Conservation (phyloP, 2,113 vertebrate genomes). For the Galeopterus variegatus region DNA sequence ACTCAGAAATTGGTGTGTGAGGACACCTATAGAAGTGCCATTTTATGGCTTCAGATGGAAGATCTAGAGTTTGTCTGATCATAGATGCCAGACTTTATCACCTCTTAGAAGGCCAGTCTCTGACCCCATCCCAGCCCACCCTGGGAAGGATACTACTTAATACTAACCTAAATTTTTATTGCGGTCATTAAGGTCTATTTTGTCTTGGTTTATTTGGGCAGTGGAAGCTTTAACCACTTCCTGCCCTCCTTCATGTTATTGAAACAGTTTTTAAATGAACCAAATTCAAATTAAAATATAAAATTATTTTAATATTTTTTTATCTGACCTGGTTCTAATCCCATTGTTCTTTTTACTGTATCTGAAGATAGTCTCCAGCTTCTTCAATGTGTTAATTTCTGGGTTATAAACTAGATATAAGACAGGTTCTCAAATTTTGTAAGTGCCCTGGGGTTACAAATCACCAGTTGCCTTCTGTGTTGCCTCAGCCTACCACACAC, state of each 20-base stretch:
- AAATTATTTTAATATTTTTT: background rate
- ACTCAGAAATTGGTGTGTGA: background rate
- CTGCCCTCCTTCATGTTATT: background rate
- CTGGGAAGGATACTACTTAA: background rate
- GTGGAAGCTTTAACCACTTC: background rate
- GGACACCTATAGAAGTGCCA: background rate
- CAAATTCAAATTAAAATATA: background rate
- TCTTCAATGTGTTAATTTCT: background rate
- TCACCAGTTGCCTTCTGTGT: background rate
- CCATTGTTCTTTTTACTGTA: background rate
- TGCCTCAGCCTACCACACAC: background rate
- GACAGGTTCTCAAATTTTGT: background rate
- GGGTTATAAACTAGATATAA: background rate
- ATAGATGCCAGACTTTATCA: background rate
- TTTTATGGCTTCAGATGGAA: background rate
- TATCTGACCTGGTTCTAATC: background rate
- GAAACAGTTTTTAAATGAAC: slow-evolving; percentile 9
- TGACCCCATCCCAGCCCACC: background rate
- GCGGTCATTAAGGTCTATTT: background rate
- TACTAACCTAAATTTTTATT: background rate
- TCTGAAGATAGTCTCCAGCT: background rate
- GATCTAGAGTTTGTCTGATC: background rate
- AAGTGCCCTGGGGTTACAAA: background rate
- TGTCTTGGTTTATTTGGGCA: background rate
- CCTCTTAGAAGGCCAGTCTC: background rate